phyloP scores from a whole-genome alignment of 2,113 vertebrate species.

The Megalops atlanticus region DNA sequence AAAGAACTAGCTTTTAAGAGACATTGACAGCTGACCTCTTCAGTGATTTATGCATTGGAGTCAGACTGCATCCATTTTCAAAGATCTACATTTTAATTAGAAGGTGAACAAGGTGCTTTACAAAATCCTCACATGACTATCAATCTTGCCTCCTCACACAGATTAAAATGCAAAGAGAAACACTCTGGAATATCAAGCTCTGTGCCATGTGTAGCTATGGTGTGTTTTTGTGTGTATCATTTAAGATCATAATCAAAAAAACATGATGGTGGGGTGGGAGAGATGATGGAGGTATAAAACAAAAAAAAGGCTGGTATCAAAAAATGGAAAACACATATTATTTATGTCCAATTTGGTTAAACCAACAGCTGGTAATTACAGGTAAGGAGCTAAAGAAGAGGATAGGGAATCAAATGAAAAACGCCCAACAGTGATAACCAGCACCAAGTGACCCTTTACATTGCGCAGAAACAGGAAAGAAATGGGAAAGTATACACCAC shows the following conservation, averaged over 20 bases:
- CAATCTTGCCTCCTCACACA: not conserved
- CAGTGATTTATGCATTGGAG: not conserved
- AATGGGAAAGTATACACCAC: not conserved
- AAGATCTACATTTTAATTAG: conserved; percentile 21
- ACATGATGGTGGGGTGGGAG: not conserved
- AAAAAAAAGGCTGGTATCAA: not conserved
- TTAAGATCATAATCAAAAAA: too few species aligned
- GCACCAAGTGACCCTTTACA: conserved; percentile 31
- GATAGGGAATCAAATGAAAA: not conserved
- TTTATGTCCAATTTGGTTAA: not conserved
- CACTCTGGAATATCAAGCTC: not conserved
- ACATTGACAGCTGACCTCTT: not conserved
- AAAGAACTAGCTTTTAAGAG: not conserved
- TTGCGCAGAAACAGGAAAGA: conserved; percentile 18
- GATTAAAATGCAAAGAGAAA: not conserved
- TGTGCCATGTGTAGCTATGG: not conserved
- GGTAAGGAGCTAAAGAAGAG: not conserved
- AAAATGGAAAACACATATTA: not conserved
- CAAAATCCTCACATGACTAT: conserved; percentile 12
- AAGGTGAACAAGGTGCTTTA: conserved; percentile 3
- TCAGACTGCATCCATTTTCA: not conserved
- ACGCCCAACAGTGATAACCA: not conserved
- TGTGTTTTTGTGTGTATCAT: not conserved
- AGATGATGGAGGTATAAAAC: not conserved
- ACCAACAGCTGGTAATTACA: conserved; percentile 4